Base-by-base conservation (phyloP, 2,797 vertebrate genomes). In the Enteromius afrohamiltoni region DNA sequence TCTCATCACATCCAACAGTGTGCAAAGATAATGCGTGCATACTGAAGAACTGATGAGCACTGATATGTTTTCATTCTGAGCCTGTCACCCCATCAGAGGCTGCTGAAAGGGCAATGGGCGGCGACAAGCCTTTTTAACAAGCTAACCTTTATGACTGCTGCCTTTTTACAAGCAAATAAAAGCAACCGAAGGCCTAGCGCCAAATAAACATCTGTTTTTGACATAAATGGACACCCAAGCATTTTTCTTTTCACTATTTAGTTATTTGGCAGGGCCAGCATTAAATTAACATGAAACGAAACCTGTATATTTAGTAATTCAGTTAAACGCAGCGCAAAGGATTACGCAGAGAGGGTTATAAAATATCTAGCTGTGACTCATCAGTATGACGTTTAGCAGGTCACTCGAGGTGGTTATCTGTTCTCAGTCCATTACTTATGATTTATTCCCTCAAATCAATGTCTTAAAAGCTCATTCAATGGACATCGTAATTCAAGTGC, bases 281-380 rank as follows among this genome's bases (percentile, higher is more conserved):
- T 47, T n/a, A 21, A 53, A 29, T 40, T 19, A 53, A 40, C 17
- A 53, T 7, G 26, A 67, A n/a, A 42, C 42, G 1, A 31, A 42
- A 26, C 9, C 19, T 37, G 23, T 60, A 31, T 71, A 40, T 80
- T 58, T 45, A 47, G 23, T 69, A 4, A 21, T 49, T 51, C 21
- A 9, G 4, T 31, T 64, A 64, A 45, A 29, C 2, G n/a, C 75
- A 62, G 37, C 17, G n/a, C 19, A 37, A 34, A 49, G 23, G 7
- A 37, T 53, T 9, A 10, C 31, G 31, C 16, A 16, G 4, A 23
- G 26, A 47, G 80, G 77, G 31, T 55, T 19, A 7, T 76, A 65
- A 85, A 85, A 82, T 85, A 31, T 23, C 79, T 87, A 49, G 70
- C 78, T 19, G 75, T 85, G 84, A 85, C 83, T 85, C 82, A 86